Evolutionary conservation across 2,113 vertebrate species (phyloP).

Genomic region (Equus przewalskii): DNA sequence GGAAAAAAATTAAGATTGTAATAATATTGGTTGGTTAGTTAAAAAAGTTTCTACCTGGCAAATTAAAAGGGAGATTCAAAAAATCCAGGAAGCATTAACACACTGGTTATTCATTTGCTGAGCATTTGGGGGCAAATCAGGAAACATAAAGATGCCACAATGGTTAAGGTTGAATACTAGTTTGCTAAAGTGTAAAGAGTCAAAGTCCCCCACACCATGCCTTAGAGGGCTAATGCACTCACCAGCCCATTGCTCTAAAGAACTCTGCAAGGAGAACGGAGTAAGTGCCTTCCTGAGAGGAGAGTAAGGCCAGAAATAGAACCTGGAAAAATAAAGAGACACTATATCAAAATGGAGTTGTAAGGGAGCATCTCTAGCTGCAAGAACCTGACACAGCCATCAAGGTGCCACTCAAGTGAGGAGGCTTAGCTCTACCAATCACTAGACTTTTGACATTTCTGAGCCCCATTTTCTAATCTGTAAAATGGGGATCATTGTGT

Average conservation of each 20-base stretch:
- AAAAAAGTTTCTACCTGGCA: conserved; percentile 39
- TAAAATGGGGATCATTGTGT: background rate
- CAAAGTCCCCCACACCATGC: background rate
- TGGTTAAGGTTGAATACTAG: conserved; percentile 13
- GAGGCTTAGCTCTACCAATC: background rate
- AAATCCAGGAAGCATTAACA: conserved; percentile 55
- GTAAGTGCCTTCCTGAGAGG: background rate
- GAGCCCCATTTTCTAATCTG: background rate
- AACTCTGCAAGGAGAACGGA: background rate
- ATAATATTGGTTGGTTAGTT: conserved; percentile 54
- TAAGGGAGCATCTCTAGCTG: accelerated
- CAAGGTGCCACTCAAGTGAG: background rate
- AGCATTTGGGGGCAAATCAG: background rate
- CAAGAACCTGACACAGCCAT: background rate
- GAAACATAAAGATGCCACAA: background rate
- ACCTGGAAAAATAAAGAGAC: background rate
- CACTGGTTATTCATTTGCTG: background rate
- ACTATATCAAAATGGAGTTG: background rate
- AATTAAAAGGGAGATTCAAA: conserved; percentile 64
- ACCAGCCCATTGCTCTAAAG: background rate
- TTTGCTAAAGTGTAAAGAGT: background rate
- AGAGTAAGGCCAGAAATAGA: background rate
- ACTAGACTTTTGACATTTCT: background rate
- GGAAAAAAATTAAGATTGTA: background rate
- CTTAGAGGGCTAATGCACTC: background rate